phyloP scores from a whole-genome alignment of 2,797 vertebrate genomes.

The Calcarius lapponicus region DNA sequence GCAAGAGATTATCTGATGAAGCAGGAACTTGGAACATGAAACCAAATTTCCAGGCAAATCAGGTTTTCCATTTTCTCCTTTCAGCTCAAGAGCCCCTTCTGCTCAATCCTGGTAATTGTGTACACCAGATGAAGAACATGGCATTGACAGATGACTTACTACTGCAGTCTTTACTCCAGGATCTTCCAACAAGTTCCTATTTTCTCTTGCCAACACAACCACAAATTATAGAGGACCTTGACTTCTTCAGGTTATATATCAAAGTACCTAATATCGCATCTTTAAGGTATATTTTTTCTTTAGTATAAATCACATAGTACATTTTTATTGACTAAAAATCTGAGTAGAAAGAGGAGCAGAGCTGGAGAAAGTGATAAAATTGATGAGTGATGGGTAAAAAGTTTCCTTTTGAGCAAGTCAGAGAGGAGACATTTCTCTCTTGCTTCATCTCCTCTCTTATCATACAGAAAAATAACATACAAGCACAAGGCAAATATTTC shows the following conservation, averaged over 20 bases:
- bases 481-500: background rate
- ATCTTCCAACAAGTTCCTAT: background rate
- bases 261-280: background rate
- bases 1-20: constrained; percentile 26
- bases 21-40: background rate
- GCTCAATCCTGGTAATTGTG: background rate
- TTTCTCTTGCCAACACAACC: background rate
- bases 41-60: background rate
- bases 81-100: background rate
- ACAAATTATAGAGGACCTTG: background rate
- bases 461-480: background rate
- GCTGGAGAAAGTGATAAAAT: background rate
- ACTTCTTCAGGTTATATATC: background rate
- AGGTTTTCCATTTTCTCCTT: background rate
- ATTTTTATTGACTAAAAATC: background rate
- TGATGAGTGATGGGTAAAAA: background rate
- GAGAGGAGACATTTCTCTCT: background rate
- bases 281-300: background rate
- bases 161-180: background rate
- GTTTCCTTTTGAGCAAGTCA: background rate
- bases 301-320: background rate
- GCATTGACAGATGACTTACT: background rate
- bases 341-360: background rate
- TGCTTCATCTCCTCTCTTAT: background rate
- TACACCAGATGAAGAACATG: background rate